Evolutionary conservation across 92 coral and sea anemone genomes (phyloP), one percentile per base, ranked within the genome.

Genomic region (Epizoanthus rinbou): DNA sequence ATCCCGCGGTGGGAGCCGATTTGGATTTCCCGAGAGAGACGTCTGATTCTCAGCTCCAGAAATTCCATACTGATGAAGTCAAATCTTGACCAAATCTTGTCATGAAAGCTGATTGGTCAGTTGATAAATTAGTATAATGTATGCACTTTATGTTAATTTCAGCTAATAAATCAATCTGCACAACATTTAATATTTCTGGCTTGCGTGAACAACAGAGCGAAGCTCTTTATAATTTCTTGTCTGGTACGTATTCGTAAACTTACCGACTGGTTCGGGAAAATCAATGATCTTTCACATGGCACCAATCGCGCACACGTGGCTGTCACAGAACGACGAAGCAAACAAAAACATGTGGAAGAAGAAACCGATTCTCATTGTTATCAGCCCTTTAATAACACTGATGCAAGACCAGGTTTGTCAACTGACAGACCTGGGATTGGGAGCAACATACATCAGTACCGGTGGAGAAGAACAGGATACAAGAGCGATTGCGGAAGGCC

Each of bases 391-490:
- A 66, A 19, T 66, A 66, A 66, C 72, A 22, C 41, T 66, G 41
- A 66, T 66, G 72, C 72, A 66, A 66, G 72, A 66, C 72, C 72
- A 66, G 41, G 72, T 66, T 22, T 22, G 41, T 3, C 72, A 66
- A 66, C 72, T 66, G 33, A 22, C 33, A 22, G 41, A 3, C 33
- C 72, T 22, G n/a, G n/a, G n/a, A n/a, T n/a, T n/a, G n/a, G n/a
- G n/a, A n/a, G n/a, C n/a, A n/a, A n/a, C n/a, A n/a, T n/a, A n/a
- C n/a, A n/a, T n/a, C n/a, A 54, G 58, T 0, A 54, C 17, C 17
- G 58, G 58, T 54, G 58, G 58, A 54, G 58, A 54, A 54, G 58
- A 54, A 54, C 58, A 54, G 58, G 58, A 54, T 16, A 54, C 58
- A 54, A 28, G 31, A 28, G 31, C 31, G 31, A 28, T 28, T 2